Evolutionary conservation across 2,888 invertebrate species (phyloP).

Genomic region (Glyphotaelius pellucidus): DNA sequence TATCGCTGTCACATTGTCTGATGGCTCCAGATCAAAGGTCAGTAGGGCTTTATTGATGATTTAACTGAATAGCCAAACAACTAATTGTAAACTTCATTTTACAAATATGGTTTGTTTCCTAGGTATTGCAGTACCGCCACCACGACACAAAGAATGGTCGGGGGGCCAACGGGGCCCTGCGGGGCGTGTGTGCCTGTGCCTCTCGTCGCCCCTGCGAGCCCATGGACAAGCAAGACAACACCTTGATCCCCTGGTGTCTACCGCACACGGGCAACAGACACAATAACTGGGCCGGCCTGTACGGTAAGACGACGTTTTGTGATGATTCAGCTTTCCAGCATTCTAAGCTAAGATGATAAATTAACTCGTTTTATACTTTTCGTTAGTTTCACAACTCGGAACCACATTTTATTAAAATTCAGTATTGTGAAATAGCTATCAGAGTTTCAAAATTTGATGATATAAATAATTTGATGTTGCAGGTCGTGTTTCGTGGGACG

Average conservation of each 20-base stretch:
- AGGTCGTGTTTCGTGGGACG: constrained; percentile 88
- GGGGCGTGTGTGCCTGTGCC: constrained; percentile 89
- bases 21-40: constrained; percentile 82
- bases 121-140: constrained; percentile 73
- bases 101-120: neutral
- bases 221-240: constrained; percentile 86
- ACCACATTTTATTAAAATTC: no score
- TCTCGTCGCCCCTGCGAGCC: constrained; percentile 81
- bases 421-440: no score
- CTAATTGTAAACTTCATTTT: neutral
- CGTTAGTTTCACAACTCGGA: no score
- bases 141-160: constrained; percentile 76
- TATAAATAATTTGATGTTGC: constrained; percentile 16
- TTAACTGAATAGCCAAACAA: neutral
- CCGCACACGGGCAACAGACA: constrained; percentile 92
- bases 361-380: no score
- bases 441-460: neutral
- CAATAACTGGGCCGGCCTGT: constrained; percentile 92
- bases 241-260: constrained; percentile 92
- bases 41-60: constrained; percentile 47
- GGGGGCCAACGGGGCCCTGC: constrained; percentile 72
- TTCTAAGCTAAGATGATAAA: no score
- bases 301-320: constrained; percentile 73
- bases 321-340: neutral
- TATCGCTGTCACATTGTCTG: constrained; percentile 81